Evolutionary conservation across 2,797 vertebrate species (phyloP), one percentile per base, ranked within the genome.

Genomic region (Rhabdophis nuchalis): DNA sequence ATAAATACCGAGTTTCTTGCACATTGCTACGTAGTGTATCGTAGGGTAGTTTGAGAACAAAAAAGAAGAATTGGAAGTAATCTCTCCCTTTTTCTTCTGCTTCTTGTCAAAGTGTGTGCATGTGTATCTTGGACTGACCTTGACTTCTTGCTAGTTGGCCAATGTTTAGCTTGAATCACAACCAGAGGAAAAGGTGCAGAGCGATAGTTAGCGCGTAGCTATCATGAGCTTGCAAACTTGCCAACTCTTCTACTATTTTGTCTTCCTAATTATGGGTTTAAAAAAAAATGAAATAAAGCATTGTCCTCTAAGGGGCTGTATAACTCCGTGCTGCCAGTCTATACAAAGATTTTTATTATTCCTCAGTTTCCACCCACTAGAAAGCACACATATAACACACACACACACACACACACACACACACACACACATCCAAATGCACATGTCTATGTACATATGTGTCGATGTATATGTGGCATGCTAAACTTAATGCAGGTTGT

Each of bases 311-410:
- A 56, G 5, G n/a, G 18, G 53, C n/a, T 86, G 25, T 57, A 23
- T 86, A 41, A 41, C 23, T n/a, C 20, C 29, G 25, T 91, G 72
- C 91, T 85, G 85, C 90, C 16, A 91, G 4, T 56, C 86, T 72
- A 2, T 85, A 93, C 95, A 91, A 93, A 90, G 93, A 91, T n/a
- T 93, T 95, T 94, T 92, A 3, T 95, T 92, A 94, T 94, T 95
- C 95, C 96, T 95, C 53, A 93, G 52, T 53, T 92, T 36, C 52
- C 14, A 29, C 16, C 20, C 54, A 29, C 29, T 87, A 54, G 52
- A 68, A 86, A 68, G 23, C 16, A 36, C 29, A 27, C 25, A 82
- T 82, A 82, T 25, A 25, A 82, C 5, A 82, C 41, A 82, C 36
- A 82, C 5, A 82, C 20, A 82, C 36, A 25, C 72, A 82, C 72